phyloP scores from a whole-genome alignment of 2,888 invertebrate genomes.

The Eucera pruinosa region DNA sequence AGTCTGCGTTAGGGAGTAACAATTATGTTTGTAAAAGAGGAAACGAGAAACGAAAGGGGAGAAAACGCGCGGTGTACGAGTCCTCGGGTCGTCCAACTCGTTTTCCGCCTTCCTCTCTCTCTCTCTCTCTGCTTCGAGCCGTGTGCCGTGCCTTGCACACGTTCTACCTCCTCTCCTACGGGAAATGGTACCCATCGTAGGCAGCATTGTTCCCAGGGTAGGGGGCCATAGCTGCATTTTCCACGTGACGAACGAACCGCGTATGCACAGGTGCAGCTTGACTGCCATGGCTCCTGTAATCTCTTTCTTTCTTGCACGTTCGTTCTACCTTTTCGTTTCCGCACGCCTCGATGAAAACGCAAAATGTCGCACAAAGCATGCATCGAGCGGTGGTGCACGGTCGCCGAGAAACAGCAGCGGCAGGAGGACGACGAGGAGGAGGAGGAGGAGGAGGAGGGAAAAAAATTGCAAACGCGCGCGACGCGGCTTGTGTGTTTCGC shows the following conservation, averaged over 20 bases:
- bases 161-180: slow-evolving; percentile 43
- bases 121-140: neutral
- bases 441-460: slow-evolving; percentile 2
- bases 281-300: slow-evolving; percentile 41
- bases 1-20: slow-evolving; percentile 9
- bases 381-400: slow-evolving; percentile 45
- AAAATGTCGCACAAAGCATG: slow-evolving; percentile 65
- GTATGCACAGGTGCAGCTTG: slow-evolving; percentile 56
- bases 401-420: neutral
- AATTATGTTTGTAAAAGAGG: slow-evolving; percentile 39
- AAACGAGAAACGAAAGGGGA: slow-evolving; percentile 61
- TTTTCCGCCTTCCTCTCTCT: slow-evolving; percentile 26
- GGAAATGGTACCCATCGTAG: slow-evolving; percentile 62
- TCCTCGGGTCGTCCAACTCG: slow-evolving; percentile 58
- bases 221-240: slow-evolving; percentile 54
- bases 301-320: slow-evolving; percentile 52
- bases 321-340: slow-evolving; percentile 58
- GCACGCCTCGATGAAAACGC: slow-evolving; percentile 70
- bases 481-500: slow-evolving; percentile 40
- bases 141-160: neutral
- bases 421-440: neutral
- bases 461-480: slow-evolving; percentile 45
- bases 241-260: slow-evolving; percentile 63
- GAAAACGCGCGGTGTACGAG: slow-evolving; percentile 58
- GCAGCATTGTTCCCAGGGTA: slow-evolving; percentile 57